Evolutionary conservation across 2,113 vertebrate genomes (phyloP).

Genomic region (Hydrolagus affinis): DNA sequence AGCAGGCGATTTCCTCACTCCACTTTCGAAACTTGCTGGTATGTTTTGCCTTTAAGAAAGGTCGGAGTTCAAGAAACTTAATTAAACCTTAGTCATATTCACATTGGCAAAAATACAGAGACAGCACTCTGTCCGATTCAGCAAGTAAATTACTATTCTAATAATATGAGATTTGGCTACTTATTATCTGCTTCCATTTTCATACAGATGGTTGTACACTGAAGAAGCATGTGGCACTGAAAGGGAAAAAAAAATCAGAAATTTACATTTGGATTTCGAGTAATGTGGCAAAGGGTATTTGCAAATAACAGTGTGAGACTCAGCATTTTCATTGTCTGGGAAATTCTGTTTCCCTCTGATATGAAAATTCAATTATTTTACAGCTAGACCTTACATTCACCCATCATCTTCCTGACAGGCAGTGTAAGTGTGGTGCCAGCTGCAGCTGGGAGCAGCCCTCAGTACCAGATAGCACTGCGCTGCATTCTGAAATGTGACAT

Average conservation of each 20-base stretch:
- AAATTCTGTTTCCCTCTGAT: constrained; percentile 99
- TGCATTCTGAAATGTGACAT: constrained; percentile 93
- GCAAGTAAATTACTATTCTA: constrained; percentile 98
- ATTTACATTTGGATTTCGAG: constrained; percentile 99
- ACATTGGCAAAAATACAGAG: constrained; percentile 89
- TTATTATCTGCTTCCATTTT: constrained; percentile 96
- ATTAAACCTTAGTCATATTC: constrained; percentile 81
- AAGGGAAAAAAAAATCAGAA: constrained; percentile 91
- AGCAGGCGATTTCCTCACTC: constrained; percentile 46
- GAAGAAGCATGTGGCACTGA: constrained; percentile 97
- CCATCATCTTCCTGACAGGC: constrained; percentile 78
- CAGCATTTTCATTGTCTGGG: constrained; percentile 99
- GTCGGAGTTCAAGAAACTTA: constrained; percentile 85
- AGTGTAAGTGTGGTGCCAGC: constrained; percentile 80
- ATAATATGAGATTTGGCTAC: constrained; percentile 75
- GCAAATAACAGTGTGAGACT: constrained; percentile 99
- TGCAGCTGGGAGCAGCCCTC: constrained; percentile 74
- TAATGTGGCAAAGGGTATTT: constrained; percentile 99
- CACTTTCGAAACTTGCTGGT: constrained; percentile 28
- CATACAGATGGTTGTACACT: constrained; percentile 88
- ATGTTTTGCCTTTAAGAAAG: constrained; percentile 22
- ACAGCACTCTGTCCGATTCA: constrained; percentile 94
- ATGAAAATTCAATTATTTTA: constrained; percentile 99
- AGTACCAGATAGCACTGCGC: constrained; percentile 85
- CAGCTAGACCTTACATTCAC: constrained; percentile 94